These are phyloP conservation scores for Pollenia angustigena DNA, from an alignment of 2,888 invertebrate genomes.

Conservation along the genomic window DNA sequence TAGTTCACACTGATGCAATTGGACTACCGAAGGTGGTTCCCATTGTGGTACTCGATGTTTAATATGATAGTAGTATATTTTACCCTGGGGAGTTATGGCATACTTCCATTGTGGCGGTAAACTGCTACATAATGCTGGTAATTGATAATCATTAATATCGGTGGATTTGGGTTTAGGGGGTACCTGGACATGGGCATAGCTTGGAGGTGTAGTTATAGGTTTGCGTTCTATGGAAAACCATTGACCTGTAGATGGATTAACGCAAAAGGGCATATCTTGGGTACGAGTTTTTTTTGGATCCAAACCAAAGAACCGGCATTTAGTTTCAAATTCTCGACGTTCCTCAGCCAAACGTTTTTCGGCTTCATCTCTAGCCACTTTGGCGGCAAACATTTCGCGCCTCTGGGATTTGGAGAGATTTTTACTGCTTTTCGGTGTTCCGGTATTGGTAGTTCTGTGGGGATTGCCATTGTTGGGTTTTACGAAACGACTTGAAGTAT, in stretches of 20 bases:
- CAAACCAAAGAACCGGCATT: constrained; percentile 83
- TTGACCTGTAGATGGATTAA: constrained; percentile 82
- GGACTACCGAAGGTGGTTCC: constrained; percentile 87
- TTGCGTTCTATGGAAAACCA: constrained; percentile 82
- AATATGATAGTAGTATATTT: constrained; percentile 96
- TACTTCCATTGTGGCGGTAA: constrained; percentile 95
- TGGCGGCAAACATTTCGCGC: constrained; percentile 82
- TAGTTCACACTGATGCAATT: constrained; percentile 74
- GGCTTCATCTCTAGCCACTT: constrained; percentile 83
- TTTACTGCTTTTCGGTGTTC: constrained; percentile 70
- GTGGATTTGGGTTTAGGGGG: constrained; percentile 78
- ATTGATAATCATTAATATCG: constrained; percentile 80
- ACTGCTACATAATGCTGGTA: constrained; percentile 85
- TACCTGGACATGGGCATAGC: constrained; percentile 80
- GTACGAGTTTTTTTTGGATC: constrained; percentile 80
- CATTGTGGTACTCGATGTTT: constrained; percentile 91
- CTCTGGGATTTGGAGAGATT: constrained; percentile 82
- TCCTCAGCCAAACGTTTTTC: constrained; percentile 82
- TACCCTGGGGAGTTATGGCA: constrained; percentile 91
- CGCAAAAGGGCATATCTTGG: constrained; percentile 81
- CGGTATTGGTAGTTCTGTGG: constrained; percentile 59
- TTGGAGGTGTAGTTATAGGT: constrained; percentile 81
- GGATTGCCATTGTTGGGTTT: constrained; percentile 70
- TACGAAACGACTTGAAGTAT: constrained; percentile 56
- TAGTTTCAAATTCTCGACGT: constrained; percentile 81